Percentiles rank a stretch among this genome's conserved stretches.
Conservation (phyloP, 2,888 invertebrate genomes). For the Sepiola atlantica region DNA sequence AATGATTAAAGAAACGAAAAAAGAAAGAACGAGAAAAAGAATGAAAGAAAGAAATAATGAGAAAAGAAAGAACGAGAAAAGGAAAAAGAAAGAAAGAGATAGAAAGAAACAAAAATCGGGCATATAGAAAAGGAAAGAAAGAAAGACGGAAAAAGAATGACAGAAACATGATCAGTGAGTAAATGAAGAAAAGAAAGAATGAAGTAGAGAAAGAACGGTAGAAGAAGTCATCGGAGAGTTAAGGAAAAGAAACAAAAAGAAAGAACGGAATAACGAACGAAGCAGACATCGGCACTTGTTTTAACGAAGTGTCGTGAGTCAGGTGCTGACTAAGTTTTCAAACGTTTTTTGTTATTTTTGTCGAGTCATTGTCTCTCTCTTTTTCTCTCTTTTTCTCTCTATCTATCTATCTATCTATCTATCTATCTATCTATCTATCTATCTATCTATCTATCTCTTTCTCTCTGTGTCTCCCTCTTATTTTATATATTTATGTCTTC, state of each 20-base stretch:
- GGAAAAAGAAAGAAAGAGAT: neutral
- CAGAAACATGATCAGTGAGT: no score
- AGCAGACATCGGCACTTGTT: neutral
- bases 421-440: no score
- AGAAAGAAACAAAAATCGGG: neutral
- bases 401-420: neutral
- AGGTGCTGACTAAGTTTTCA: conserved; percentile 19
- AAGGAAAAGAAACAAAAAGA: no score
- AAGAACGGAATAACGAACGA: no score
- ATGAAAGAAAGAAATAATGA: neutral
- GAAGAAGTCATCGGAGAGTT: no score
- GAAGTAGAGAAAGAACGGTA: no score
- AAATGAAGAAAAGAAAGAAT: no score
- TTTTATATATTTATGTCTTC: no score
- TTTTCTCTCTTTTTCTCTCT: no score
- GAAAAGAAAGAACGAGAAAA: neutral
- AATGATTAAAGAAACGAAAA: neutral
- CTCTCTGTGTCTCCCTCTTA: neutral
- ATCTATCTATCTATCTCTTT: neutral
- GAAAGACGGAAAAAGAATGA: no score
- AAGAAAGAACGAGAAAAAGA: neutral
- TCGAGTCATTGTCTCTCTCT: no score
- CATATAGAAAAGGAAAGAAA: neutral
- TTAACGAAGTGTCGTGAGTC: neutral
- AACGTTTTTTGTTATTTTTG: neutral